A percentile compares a stretch with the other conserved stretches of the same genome.
Conservation (phyloP, 2,797 vertebrate genomes). For the Ibycter americanus region DNA sequence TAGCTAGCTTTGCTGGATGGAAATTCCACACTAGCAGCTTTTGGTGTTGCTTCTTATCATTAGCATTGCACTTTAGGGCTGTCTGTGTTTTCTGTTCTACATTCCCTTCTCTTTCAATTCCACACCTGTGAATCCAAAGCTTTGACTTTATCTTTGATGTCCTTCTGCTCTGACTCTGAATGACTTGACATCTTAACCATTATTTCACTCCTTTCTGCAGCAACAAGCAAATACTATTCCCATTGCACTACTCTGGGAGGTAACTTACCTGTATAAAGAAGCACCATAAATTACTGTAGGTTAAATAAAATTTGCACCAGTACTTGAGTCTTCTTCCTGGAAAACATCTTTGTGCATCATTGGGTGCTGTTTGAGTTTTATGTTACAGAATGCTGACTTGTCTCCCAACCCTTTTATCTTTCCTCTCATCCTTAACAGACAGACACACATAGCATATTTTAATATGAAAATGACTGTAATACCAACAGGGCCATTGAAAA, state of each 20-base stretch:
- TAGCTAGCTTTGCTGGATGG: not conserved
- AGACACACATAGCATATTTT: not conserved
- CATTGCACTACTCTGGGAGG: not conserved
- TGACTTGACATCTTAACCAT: not conserved
- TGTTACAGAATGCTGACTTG: not conserved
- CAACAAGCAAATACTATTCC: not conserved
- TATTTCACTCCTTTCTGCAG: not conserved
- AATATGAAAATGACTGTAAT: not conserved
- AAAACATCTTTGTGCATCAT: not conserved
- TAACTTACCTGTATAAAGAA: not conserved
- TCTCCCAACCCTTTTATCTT: not conserved
- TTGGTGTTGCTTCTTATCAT: not conserved
- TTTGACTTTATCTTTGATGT: not conserved
- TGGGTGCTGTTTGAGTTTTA: not conserved
- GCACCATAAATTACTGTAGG: not conserved
- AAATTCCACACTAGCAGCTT: not conserved
- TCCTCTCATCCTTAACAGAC: not conserved
- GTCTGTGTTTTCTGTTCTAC: not conserved
- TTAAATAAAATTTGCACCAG: not conserved
- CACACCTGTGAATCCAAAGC: not conserved
- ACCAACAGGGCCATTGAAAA: not conserved
- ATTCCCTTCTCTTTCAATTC: not conserved
- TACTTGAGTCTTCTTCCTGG: not conserved
- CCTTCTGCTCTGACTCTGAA: not conserved
- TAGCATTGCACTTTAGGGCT: not conserved